These are phyloP conservation scores for Coracopsis vasa DNA, from an alignment of 2,113 vertebrate genomes.

Conservation along the genomic window DNA sequence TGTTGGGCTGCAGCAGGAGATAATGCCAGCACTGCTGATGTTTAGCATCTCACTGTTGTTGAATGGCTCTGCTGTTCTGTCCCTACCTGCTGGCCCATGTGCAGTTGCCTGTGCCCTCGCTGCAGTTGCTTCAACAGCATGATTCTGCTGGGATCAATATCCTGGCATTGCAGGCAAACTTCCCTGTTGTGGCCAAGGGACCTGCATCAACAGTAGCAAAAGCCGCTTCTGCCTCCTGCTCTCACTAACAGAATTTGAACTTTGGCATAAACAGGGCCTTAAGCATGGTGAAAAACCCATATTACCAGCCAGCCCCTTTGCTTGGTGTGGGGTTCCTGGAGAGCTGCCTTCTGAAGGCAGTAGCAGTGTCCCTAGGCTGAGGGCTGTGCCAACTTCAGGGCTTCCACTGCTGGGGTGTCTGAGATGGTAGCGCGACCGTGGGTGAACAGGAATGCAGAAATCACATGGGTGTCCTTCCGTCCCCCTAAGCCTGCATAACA, in stretches of 20 bases:
- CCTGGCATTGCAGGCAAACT: fast-evolving
- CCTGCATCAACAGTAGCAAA: no score
- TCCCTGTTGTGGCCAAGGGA: fast-evolving
- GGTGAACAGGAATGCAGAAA: not conserved
- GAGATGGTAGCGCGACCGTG: not conserved
- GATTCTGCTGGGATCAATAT: fast-evolving
- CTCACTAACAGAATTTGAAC: fast-evolving
- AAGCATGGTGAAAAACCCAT: fast-evolving
- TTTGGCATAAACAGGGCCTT: fast-evolving
- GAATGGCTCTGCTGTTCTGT: fast-evolving
- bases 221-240: not conserved
- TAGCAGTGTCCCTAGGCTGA: not conserved
- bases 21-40: fast-evolving
- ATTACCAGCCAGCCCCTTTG: not conserved
- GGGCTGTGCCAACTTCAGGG: not conserved
- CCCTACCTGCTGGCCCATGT: not conserved
- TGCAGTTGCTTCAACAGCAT: fast-evolving
- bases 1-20: not conserved
- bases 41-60: fast-evolving
- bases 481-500: not conserved
- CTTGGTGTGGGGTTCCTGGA: not conserved
- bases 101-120: fast-evolving
- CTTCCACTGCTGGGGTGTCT: not conserved
- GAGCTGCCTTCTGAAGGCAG: not conserved
- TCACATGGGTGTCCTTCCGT: fast-evolving